Base-by-base conservation (phyloP, 1,140 invertebrate species). In the Cydia amplana region DNA sequence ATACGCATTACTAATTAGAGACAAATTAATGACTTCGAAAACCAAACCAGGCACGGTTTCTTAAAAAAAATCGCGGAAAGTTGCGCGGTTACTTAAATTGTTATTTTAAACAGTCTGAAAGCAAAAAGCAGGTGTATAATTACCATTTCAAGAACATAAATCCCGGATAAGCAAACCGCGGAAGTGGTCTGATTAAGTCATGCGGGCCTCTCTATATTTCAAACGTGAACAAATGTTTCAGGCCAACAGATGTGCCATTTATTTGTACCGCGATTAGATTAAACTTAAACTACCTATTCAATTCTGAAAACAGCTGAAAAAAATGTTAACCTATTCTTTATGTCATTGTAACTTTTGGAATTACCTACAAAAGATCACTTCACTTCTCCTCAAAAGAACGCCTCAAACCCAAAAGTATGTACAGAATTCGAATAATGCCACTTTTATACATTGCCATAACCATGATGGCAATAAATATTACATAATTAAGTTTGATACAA, bases 201-300 rank as follows among this genome's bases (percentile, higher is more conserved):
- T 70, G 65, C 65, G 65, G 65, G 65, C 36, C 36, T 70, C 65
- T 70, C 65, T 32, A 43, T 70, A 70, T 70, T 70, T 70, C 36
- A 70, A n/a, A 4, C 55, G 20, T 23, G 20, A 36, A 67, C 25
- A 32, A 67, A 67, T 67, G 65, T 70, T 70, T 70, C 65, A 70
- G 65, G 7, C 65, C 3, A 16, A 70, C 64, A 36, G 32, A 67
- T 32, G 9, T 6, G 65, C 65, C 32, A 18, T 32, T 70, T 36
- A 70, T 32, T 70, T 36, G 40, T 70, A 28, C 32, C 28, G 20
- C 65, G 65, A 70, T 40, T 70, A 70, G 32, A 70, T 70, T 70
- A 70, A 32, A 40, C 65, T 36, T 36, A 43, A 43, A 43, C 6
- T 40, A 43, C 20, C 6, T 40, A 67, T 67, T 40, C 6, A 14